Evolutionary conservation across 2,113 vertebrate species (phyloP).

Genomic region (Porphyrio hochstetteri): DNA sequence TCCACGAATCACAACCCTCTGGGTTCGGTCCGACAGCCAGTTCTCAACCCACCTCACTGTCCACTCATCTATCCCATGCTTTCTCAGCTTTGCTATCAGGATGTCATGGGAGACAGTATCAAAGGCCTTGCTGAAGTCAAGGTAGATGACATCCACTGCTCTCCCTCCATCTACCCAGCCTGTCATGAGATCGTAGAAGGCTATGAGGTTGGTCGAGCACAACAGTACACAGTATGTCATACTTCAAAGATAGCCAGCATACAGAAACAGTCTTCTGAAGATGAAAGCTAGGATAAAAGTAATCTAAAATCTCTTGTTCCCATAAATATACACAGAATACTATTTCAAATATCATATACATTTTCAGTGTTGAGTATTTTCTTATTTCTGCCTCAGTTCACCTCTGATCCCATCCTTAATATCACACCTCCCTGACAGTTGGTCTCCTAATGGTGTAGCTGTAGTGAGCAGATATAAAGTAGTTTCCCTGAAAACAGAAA

Average conservation of each 20-base stretch:
- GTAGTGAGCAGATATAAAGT: not conserved
- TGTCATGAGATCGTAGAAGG: too few species aligned
- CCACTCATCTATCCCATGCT: too few species aligned
- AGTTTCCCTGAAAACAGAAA: conserved; percentile 30
- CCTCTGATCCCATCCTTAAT: not conserved
- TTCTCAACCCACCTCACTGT: too few species aligned
- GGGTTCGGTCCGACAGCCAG: too few species aligned
- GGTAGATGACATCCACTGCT: too few species aligned
- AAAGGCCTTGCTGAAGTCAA: too few species aligned
- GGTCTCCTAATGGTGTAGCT: not conserved
- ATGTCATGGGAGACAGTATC: too few species aligned
- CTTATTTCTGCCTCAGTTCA: not conserved
- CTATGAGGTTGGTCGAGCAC: too few species aligned
- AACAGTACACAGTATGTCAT: not conserved
- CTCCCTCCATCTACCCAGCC: too few species aligned
- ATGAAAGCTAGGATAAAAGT: not conserved
- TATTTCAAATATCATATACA: not conserved
- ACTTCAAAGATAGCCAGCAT: not conserved
- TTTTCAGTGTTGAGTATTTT: not conserved
- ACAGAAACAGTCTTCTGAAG: not conserved
- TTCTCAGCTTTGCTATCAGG: too few species aligned
- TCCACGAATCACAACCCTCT: too few species aligned
- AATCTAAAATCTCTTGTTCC: not conserved
- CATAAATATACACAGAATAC: not conserved
- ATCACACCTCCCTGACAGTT: not conserved